Percentiles rank a stretch among this genome's conserved stretches.
These are phyloP conservation scores for Masticophis lateralis DNA, from an alignment of 2,797 vertebrate species.

Conservation along the genomic window DNA sequence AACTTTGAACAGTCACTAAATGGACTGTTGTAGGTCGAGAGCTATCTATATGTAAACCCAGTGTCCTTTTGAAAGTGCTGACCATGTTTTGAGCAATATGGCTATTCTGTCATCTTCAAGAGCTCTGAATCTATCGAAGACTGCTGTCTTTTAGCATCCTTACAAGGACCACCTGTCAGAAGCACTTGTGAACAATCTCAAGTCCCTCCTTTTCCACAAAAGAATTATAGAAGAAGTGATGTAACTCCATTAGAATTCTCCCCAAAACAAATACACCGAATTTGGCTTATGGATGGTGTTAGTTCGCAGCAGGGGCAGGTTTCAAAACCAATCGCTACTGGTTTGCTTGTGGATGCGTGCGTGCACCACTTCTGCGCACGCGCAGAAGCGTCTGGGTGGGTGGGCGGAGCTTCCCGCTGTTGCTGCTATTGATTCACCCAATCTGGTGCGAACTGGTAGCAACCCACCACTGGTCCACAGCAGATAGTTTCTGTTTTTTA, in stretches of 20 bases:
- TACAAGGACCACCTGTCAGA: background rate
- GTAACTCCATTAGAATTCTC: background rate
- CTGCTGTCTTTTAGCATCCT: background rate
- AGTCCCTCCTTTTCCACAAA: background rate
- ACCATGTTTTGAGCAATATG: background rate
- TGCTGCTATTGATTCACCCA: no score
- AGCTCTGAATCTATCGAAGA: background rate
- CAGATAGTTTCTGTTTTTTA: slow-evolving; percentile 7
- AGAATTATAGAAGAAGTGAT: background rate
- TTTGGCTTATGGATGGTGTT: slow-evolving; percentile 38
- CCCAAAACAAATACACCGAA: background rate
- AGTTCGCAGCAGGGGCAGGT: background rate
- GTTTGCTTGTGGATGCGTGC: no score
- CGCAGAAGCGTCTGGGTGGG: no score
- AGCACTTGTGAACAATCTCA: background rate
- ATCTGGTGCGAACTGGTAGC: no score
- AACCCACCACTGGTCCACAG: no score
- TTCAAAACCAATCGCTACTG: no score
- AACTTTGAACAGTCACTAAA: background rate
- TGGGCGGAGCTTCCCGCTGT: no score
- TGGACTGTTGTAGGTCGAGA: background rate
- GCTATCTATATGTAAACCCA: background rate
- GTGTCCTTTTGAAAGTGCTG: background rate
- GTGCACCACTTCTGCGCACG: no score
- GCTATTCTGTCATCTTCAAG: background rate